phyloP scores from a whole-genome alignment of 1,140 invertebrate species.

The Calosoma granatense region DNA sequence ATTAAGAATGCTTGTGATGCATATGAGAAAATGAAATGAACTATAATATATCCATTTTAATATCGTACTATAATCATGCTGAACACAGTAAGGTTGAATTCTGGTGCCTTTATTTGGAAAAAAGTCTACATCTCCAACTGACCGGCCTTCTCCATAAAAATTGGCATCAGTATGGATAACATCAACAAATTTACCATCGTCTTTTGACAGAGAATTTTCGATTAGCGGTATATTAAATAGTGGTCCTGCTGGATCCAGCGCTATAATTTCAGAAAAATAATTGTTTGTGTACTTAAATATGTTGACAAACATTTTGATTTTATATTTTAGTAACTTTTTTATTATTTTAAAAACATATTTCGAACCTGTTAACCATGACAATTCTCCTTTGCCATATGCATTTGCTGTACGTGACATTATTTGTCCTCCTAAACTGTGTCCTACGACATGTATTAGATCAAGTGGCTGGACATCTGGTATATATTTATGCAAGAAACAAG shows the following conservation, averaged over 20 bases:
- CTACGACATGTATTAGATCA: neutral
- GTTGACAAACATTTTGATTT: too few species aligned
- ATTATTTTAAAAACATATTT: neutral
- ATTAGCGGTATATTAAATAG: slow-evolving; percentile 21
- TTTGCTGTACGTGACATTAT: neutral
- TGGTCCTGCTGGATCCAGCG: slow-evolving; percentile 23
- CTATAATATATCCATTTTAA: too few species aligned
- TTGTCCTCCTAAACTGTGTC: neutral
- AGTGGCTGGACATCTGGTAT: neutral
- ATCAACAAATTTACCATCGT: slow-evolving; percentile 36
- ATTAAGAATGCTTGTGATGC: too few species aligned
- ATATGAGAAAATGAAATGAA: too few species aligned
- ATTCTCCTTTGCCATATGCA: neutral
- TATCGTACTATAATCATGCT: too few species aligned
- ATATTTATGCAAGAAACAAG: neutral
- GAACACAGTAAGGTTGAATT: slow-evolving; percentile 23
- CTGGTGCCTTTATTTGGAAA: slow-evolving; percentile 25
- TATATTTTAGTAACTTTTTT: too few species aligned
- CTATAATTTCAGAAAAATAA: slow-evolving; percentile 14
- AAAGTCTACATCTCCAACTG: slow-evolving; percentile 28
- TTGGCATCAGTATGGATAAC: slow-evolving; percentile 39
- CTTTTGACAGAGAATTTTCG: slow-evolving; percentile 38
- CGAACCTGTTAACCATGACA: neutral
- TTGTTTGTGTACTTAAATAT: too few species aligned
- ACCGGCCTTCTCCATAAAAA: slow-evolving; percentile 18